Evolutionary conservation across 2,797 vertebrate species (phyloP).

Genomic region (Vultur gryphus): DNA sequence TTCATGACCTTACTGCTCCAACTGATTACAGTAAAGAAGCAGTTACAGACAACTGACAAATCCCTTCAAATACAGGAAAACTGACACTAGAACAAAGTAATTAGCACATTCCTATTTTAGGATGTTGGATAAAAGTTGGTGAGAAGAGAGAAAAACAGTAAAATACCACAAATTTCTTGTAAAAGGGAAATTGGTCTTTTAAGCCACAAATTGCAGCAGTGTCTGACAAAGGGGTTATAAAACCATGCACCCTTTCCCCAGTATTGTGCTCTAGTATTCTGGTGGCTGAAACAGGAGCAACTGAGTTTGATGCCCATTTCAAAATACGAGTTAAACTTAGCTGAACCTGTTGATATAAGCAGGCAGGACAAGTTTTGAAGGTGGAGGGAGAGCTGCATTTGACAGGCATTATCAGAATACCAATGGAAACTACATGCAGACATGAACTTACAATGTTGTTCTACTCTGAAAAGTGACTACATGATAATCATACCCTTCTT

Average conservation of each 20-base stretch:
- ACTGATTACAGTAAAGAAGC: constrained; percentile 31
- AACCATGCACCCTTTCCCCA: constrained; percentile 60
- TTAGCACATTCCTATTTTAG: not conserved
- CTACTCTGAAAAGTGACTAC: constrained; percentile 62
- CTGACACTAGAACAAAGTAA: not conserved
- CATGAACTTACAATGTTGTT: constrained; percentile 32
- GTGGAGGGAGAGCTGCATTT: constrained; percentile 41
- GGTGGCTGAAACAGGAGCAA: constrained; percentile 14
- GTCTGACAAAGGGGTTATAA: constrained; percentile 69
- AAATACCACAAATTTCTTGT: not conserved
- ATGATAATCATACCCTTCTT: not conserved
- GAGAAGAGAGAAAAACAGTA: not conserved
- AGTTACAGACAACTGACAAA: constrained; percentile 12
- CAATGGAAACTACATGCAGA: constrained; percentile 42
- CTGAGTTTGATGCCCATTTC: constrained; percentile 3
- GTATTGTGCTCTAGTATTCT: constrained; percentile 9
- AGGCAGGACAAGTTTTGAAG: constrained; percentile 47
- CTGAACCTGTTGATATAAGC: constrained; percentile 54
- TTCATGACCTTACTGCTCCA: constrained; percentile 59
- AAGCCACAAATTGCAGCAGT: constrained; percentile 45
- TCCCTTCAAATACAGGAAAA: constrained; percentile 1
- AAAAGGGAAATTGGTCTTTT: constrained; percentile 23
- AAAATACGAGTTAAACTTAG: constrained; percentile 34
- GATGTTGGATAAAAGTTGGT: not conserved
- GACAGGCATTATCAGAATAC: constrained; percentile 62